A percentile compares a stretch with the other conserved stretches of the same genome.
Evolutionary conservation across 2,797 vertebrate genomes (phyloP).

Genomic region (Buphagus erythrorhynchus): DNA sequence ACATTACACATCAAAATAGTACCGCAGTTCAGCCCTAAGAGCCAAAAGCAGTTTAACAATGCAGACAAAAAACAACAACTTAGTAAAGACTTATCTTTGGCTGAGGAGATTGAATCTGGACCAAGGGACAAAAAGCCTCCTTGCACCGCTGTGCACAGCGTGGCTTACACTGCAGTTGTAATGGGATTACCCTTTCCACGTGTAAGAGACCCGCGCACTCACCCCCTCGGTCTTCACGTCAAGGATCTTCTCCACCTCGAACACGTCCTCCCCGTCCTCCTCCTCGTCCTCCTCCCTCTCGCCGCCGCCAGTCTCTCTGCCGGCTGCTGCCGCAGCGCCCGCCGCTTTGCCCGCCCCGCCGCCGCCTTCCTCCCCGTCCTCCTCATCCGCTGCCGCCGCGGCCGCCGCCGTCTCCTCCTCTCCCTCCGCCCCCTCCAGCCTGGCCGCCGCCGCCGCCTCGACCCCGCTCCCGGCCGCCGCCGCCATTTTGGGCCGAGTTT

Average conservation of each 20-base stretch:
- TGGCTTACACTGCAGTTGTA: rapidly evolving
- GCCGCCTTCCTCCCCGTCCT: background rate
- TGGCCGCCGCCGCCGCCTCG: background rate
- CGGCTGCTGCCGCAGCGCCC: background rate
- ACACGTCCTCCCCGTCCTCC: constrained; percentile 88
- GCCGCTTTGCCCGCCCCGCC: background rate
- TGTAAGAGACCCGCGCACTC: background rate
- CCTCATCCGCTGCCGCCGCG: background rate
- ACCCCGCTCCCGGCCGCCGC: background rate
- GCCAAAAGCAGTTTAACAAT: background rate
- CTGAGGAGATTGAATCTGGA: background rate
- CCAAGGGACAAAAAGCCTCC: background rate
- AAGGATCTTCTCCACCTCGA: constrained; percentile 96
- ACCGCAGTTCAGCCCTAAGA: background rate
- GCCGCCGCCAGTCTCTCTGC: constrained; percentile 66
- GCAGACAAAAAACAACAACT: background rate
- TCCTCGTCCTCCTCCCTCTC: constrained; percentile 81
- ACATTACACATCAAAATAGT: rapidly evolving
- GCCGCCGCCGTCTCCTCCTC: background rate
- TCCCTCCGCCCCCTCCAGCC: background rate
- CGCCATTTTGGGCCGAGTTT: constrained; percentile 63
- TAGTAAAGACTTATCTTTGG: rapidly evolving
- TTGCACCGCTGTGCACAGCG: rapidly evolving
- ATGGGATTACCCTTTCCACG: rapidly evolving
- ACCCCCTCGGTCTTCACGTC: constrained; percentile 92